Percentiles rank a stretch among this genome's conserved stretches.
phyloP scores from a whole-genome alignment of 1,140 invertebrate genomes.

The Drosophila willistoni region DNA sequence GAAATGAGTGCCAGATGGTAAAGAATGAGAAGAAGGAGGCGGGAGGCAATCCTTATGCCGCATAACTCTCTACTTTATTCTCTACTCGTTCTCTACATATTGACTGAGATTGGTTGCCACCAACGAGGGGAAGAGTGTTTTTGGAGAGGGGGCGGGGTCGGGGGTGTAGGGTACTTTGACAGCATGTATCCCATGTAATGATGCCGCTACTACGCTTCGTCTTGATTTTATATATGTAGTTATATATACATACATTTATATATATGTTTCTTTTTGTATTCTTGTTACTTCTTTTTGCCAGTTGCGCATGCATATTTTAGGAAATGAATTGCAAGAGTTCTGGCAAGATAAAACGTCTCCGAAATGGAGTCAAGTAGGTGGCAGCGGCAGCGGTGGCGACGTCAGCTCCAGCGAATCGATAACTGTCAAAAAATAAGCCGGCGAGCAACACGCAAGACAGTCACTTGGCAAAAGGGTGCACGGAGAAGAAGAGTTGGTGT shows the following conservation, averaged over 20 bases:
- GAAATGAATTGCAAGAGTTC: constrained; percentile 64
- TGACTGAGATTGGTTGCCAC: constrained; percentile 44
- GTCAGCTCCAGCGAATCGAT: constrained; percentile 61
- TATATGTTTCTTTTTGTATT: not conserved
- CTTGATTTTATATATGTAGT: constrained; percentile 5
- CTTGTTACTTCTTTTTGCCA: not conserved
- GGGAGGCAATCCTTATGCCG: constrained; percentile 44
- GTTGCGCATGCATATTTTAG: constrained; percentile 69
- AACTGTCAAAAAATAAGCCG: constrained; percentile 80
- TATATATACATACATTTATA: not conserved
- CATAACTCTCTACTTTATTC: constrained; percentile 57
- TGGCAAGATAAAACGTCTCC: constrained; percentile 62
- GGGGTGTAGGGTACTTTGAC: constrained; percentile 41
- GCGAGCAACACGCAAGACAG: constrained; percentile 66
- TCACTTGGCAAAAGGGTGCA: not conserved
- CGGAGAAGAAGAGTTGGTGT: not conserved
- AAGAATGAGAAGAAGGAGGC: constrained; percentile 22
- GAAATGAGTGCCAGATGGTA: constrained; percentile 36
- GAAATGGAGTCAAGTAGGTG: constrained; percentile 32
- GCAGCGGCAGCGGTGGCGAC: constrained; percentile 18
- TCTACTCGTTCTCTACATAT: constrained; percentile 50
- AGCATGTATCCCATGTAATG: constrained; percentile 68
- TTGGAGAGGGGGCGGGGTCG: not conserved
- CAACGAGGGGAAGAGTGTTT: not conserved
- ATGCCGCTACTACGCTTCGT: constrained; percentile 48